These are phyloP conservation scores for Scolanthus callimorphus DNA, from an alignment of 92 coral and sea anemone species.

Conservation along the genomic window DNA sequence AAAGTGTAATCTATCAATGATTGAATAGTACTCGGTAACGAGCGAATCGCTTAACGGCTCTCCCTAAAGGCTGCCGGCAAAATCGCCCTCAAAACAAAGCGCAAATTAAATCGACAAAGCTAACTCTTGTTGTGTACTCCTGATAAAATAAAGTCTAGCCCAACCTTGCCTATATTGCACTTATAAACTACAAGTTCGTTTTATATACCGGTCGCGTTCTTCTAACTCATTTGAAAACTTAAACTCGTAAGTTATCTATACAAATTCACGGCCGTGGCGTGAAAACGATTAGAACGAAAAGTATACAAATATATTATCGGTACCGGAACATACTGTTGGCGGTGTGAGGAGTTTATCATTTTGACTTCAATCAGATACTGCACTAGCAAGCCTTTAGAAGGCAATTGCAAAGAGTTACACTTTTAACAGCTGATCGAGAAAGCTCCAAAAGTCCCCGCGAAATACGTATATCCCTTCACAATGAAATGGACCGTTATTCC, in stretches of 20 bases:
- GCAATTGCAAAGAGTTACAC: conserved; percentile 29
- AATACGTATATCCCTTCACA: background rate
- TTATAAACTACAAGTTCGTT: conserved; percentile 19
- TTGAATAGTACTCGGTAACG: conserved; percentile 35
- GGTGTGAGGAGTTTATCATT: conserved; percentile 77
- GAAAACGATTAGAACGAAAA: conserved; percentile 88
- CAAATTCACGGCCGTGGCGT: conserved; percentile 69
- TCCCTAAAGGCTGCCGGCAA: conserved; percentile 73
- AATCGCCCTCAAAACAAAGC: conserved; percentile 84
- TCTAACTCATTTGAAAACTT: conserved; percentile 20
- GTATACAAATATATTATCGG: conserved; percentile 91
- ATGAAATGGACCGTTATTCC: conserved; percentile 76
- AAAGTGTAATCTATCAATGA: conserved; percentile 29
- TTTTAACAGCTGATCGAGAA: conserved; percentile 12
- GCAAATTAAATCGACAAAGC: conserved; percentile 94
- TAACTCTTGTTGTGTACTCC: conserved; percentile 72
- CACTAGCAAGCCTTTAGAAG: conserved; percentile 40
- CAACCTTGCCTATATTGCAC: conserved; percentile 18
- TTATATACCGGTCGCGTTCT: conserved; percentile 18
- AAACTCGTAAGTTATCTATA: conserved; percentile 45
- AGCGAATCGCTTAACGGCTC: conserved; percentile 52
- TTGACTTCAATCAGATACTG: conserved; percentile 70
- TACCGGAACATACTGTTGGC: conserved; percentile 81
- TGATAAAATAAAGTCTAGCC: conserved; percentile 79
- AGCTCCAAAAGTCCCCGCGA: conserved; percentile 1